phyloP scores from a whole-genome alignment of 2,113 vertebrate genomes.

The Oceanodroma tethys region DNA sequence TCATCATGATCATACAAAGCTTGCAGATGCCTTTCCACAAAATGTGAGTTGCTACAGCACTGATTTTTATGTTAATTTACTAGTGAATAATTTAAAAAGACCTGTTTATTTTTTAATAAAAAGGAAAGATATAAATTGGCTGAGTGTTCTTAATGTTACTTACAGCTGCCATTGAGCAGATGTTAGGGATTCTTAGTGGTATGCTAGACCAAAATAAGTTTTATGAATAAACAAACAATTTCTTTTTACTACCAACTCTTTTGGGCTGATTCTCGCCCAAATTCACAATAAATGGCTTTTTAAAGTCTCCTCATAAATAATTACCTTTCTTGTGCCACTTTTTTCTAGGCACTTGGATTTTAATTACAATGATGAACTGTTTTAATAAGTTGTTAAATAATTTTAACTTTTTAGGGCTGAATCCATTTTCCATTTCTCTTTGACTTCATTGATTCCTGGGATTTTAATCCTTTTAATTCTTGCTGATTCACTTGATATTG shows the following conservation, averaged over 20 bases:
- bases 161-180: constrained; percentile 49
- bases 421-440: constrained; percentile 11
- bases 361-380: constrained; percentile 67
- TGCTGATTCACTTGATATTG: background rate
- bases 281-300: constrained; percentile 37
- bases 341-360: constrained; percentile 41
- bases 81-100: constrained; percentile 76
- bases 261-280: constrained; percentile 34
- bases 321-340: constrained; percentile 54
- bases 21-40: background rate
- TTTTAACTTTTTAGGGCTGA: constrained; percentile 31
- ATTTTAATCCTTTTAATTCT: constrained; percentile 7
- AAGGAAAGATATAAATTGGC: constrained; percentile 60
- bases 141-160: constrained; percentile 54
- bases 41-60: constrained; percentile 14
- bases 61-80: constrained; percentile 70
- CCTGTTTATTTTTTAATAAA: constrained; percentile 82
- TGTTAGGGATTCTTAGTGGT: constrained; percentile 36
- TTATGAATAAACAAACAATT: constrained; percentile 59
- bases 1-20: background rate
- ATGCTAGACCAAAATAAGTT: constrained; percentile 47
- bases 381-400: constrained; percentile 67
- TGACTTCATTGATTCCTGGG: background rate
- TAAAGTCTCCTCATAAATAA: constrained; percentile 61
- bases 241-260: constrained; percentile 21